Percentiles rank a stretch among this genome's conserved stretches.
Evolutionary conservation across 2,888 invertebrate genomes (phyloP).

Genomic region (Campaea margaritaria): DNA sequence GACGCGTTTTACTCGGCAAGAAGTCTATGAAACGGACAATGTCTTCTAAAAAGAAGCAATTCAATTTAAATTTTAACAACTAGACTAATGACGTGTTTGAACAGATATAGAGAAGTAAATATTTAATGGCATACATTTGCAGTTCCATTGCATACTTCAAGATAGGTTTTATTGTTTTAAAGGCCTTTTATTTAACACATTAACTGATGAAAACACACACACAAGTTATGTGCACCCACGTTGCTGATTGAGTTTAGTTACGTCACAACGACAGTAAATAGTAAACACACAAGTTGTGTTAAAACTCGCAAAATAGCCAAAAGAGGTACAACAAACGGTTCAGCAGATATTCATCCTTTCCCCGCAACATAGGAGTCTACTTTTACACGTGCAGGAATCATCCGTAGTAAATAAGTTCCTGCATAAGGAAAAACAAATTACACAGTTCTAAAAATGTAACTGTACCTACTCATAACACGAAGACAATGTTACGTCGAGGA

Average conservation of each 20-base stretch:
- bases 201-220: too few species aligned
- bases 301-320: too few species aligned
- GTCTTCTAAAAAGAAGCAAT: conserved; percentile 52
- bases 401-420: background rate
- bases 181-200: too few species aligned
- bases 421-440: background rate
- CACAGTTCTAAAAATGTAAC: background rate
- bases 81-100: conserved; percentile 20
- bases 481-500: background rate
- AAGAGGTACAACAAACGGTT: too few species aligned
- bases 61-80: conserved; percentile 39
- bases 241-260: too few species aligned
- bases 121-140: too few species aligned
- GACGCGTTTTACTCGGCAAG: conserved; percentile 38
- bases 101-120: background rate
- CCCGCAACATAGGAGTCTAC: too few species aligned
- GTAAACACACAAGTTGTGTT: too few species aligned
- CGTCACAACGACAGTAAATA: too few species aligned
- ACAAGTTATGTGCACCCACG: too few species aligned
- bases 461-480: background rate
- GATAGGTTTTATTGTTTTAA: background rate
- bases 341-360: too few species aligned
- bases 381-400: background rate
- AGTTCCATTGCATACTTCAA: background rate
- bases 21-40: conserved; percentile 47